Conservation (phyloP, 2,797 vertebrate species). For the Galago senegalensis region DNA sequence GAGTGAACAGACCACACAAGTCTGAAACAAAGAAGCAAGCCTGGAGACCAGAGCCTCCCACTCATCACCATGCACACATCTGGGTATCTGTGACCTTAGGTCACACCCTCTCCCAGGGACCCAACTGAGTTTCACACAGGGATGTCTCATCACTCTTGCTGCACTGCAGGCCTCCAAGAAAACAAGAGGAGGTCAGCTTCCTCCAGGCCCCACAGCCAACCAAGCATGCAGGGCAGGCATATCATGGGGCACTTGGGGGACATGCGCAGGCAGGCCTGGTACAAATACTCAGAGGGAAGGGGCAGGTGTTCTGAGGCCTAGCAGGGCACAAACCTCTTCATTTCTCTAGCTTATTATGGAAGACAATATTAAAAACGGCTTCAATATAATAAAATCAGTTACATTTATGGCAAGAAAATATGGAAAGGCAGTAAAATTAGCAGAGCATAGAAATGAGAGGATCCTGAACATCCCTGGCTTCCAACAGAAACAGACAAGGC, state of each 20-base stretch:
- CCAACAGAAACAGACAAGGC: conserved; percentile 74
- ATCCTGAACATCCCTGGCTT: conserved; percentile 75
- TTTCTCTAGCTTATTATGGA: conserved; percentile 81
- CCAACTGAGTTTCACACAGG: not conserved
- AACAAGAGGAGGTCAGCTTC: not conserved
- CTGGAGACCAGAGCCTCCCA: not conserved
- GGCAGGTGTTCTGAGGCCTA: conserved; percentile 1
- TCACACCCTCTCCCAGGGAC: not conserved
- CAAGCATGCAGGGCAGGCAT: not conserved
- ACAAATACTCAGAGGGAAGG: not conserved
- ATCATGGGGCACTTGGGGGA: not conserved
- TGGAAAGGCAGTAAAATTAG: conserved; percentile 86
- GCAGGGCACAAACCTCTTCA: conserved; percentile 52
- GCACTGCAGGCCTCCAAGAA: not conserved
- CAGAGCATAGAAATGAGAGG: conserved; percentile 84
- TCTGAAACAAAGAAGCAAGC: not conserved
- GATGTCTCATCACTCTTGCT: not conserved
- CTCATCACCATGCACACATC: not conserved
- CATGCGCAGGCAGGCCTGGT: not conserved
- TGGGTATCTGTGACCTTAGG: fast-evolving
- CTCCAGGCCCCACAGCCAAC: fast-evolving
- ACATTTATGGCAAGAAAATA: conserved; percentile 87
- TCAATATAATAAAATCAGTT: conserved; percentile 87
- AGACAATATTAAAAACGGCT: conserved; percentile 85
- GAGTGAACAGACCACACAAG: no score